Evolutionary conservation across 1,140 invertebrate species (phyloP).

Genomic region (Tigriopus japonicus): DNA sequence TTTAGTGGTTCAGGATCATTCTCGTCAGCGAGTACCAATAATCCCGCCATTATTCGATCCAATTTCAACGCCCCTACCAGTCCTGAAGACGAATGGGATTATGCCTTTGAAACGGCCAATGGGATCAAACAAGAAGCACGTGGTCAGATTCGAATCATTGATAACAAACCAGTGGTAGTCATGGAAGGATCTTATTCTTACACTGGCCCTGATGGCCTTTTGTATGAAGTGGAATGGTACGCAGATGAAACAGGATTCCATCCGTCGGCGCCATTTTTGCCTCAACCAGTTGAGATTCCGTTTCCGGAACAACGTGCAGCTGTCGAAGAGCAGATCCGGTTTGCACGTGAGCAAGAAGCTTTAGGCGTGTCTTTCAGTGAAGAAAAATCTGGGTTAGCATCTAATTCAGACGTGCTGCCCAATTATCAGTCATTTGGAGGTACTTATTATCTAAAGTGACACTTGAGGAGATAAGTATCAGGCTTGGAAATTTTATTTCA

Average conservation of each 20-base stretch:
- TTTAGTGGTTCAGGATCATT: background rate
- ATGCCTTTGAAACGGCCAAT: constrained; percentile 7
- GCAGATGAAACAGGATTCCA: constrained; percentile 12
- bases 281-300: background rate
- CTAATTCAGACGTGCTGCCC: too few relatives aligned
- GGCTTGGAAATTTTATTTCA: too few relatives aligned
- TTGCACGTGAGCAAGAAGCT: background rate
- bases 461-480: too few relatives aligned
- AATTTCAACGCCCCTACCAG: background rate
- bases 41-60: background rate
- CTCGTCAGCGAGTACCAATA: background rate
- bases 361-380: too few relatives aligned
- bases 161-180: background rate
- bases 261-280: constrained; percentile 7
- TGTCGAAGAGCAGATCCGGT: constrained; percentile 4
- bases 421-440: too few relatives aligned
- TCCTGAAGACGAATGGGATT: background rate
- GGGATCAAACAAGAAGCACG: constrained; percentile 8
- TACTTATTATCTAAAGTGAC: too few relatives aligned
- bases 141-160: background rate
- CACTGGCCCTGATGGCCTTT: constrained; percentile 24
- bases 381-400: too few relatives aligned
- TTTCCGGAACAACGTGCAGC: constrained; percentile 5
- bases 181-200: constrained; percentile 13
- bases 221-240: constrained; percentile 23